Evolutionary conservation across 2,888 invertebrate genomes (phyloP), one percentile per base, ranked within the genome.

Genomic region (Plebejus anna): DNA sequence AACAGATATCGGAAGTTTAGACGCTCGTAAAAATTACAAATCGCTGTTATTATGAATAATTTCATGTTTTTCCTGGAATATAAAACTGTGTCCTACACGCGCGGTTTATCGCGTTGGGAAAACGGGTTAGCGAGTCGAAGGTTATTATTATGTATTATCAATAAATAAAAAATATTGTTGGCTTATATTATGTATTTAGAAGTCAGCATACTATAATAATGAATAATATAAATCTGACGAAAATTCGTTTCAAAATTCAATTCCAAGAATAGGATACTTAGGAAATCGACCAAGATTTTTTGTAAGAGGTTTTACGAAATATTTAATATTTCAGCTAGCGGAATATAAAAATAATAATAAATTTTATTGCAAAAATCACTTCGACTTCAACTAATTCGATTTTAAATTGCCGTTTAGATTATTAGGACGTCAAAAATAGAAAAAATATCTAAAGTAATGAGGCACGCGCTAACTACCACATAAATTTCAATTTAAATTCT

Each of bases 401-500:
- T 66, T 36, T 32, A 66, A 66, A 66, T 36, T 32, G 66, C 66
- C 66, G 66, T 36, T 66, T 36, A 36, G 13, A 66, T 36, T 66
- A 32, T 66, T 36, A 71, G 5, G 22, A 13, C 16, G 32, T 36
- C 51, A 73, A 32, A 51, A 73, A 73, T 28, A 51, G 73, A 51
- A 55, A 32, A 51, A 55, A 6, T 32, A 73, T 13, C 42, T 4
- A 51, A 13, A 11, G 28, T 51, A 51, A 32, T 28, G 47, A 51
- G 32, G 32, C 51, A 32, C 55, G 28, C 32, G 47, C 16, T 22
- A 47, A 42, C 42, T 22, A 38, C 28, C 61, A 66, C 73, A 73
- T 51, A 73, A 73, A 73, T 73, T 66, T 73, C 13, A 42, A 71
- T 71, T 71, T 71, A 73, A 73, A 55, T 73, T 51, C 73, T 32